These are phyloP conservation scores for Clarias batrachus DNA, from an alignment of 2,113 vertebrate species.

Conservation along the genomic window DNA sequence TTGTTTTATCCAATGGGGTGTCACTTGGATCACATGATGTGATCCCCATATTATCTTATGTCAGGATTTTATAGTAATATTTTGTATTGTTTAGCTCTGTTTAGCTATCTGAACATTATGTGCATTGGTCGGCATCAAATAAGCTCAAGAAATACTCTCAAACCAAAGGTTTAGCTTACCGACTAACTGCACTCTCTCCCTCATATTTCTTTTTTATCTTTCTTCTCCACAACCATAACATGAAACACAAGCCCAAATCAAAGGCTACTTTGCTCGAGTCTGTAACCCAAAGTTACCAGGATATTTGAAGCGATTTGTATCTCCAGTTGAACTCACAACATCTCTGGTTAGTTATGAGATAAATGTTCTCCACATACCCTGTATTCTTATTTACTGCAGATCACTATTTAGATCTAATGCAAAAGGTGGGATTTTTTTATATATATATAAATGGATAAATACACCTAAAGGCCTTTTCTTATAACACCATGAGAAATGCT, in stretches of 20 bases:
- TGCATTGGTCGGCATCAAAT: background rate
- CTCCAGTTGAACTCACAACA: background rate
- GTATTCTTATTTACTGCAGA: background rate
- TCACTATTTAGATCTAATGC: background rate
- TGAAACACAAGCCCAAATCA: background rate
- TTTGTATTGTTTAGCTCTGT: background rate
- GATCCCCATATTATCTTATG: background rate
- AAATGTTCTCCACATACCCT: background rate
- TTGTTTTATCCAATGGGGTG: background rate
- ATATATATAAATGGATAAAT: background rate
- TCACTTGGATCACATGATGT: background rate
- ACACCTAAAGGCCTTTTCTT: background rate
- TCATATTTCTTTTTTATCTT: too few relatives aligned
- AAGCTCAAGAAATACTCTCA: background rate
- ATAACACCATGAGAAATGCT: background rate
- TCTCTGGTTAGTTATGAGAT: background rate
- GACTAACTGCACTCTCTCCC: background rate
- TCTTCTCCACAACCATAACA: background rate
- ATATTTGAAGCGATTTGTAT: background rate
- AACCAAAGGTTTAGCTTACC: background rate
- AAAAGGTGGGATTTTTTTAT: background rate
- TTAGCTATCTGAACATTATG: background rate
- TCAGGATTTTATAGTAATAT: background rate
- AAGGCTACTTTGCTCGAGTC: background rate
- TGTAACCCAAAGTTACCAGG: background rate